Base-by-base conservation (phyloP, 2,113 vertebrate species). In the Malurus alboscapulatus region DNA sequence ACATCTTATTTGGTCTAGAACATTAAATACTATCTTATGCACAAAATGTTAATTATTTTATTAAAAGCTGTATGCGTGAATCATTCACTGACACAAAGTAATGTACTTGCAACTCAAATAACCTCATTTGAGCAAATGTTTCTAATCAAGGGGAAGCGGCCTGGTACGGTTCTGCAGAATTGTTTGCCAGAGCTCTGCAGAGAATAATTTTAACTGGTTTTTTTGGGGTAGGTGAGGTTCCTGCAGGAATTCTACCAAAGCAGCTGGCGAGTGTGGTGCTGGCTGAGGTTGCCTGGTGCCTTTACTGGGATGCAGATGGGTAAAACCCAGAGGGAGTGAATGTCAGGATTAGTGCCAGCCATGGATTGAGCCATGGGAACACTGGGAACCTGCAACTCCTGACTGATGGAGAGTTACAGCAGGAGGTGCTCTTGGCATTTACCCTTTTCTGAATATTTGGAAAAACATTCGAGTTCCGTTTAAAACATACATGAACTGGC, bases 31-130 rank as follows among this genome's bases (percentile, higher is more conserved):
- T 78, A 5, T 63, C 34, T 44, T 57, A 62, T 25, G 47, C 30
- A 61, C 27, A 67, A 90, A 72, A 53, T 84, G 51, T 2, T 78
- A 38, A 50, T 14, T 17, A 62, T 72, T 82, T 69, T 59, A 62
- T 71, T 71, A 81, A 90, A 90, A 75, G 78, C 40, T 57, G 19
- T 12, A 1, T 19, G 53, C 57, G 13, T 82, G 69, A 69, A 19
- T 92, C 71, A 72, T 72, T 75, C 62, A 14, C 54, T 65, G 86
- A 54, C 18, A 22, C 62, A 42, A 76, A 69, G 66, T 89, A 65
- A 66, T 5, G 34, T 53, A 65, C 53, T 91, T 82, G 32, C 42
- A 76, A 36, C 54, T 91, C 57, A 61, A 94, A 94, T 68, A 90
- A 72, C n/a, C 58, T 81, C 6, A 15, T 79, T 92, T 62, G 84